Percentiles rank a stretch among this genome's conserved stretches.
These are phyloP conservation scores for Fukomys damarensis DNA, from an alignment of 2,113 vertebrate genomes.

Conservation along the genomic window DNA sequence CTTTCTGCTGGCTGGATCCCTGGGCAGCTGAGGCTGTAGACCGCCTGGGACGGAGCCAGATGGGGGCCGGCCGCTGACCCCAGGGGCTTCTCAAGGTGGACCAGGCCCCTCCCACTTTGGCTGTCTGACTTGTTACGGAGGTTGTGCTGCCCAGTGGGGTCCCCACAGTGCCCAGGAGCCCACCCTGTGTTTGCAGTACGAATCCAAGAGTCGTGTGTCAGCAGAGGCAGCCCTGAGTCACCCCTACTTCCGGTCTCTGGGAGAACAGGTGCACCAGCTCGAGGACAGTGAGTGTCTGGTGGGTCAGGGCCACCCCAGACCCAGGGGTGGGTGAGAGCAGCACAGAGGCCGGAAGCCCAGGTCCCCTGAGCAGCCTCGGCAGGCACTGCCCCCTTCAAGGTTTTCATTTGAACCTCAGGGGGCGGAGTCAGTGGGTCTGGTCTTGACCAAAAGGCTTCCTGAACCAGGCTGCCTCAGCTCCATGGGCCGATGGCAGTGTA, in stretches of 20 bases:
- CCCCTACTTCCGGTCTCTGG: slow-evolving; percentile 93
- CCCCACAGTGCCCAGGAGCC: neutral
- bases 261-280: slow-evolving; percentile 91
- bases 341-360: neutral
- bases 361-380: neutral
- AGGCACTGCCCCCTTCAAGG: too few relatives aligned
- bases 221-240: slow-evolving; percentile 92
- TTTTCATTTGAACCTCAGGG: neutral
- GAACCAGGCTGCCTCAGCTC: neutral
- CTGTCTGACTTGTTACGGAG: neutral
- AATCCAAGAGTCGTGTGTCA: slow-evolving; percentile 90
- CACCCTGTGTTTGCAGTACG: slow-evolving; percentile 88
- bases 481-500: too few relatives aligned
- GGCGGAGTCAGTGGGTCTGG: neutral
- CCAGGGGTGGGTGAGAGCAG: neutral
- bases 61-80: neutral
- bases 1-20: neutral
- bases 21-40: neutral
- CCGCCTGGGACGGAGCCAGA: neutral
- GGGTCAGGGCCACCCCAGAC: neutral
- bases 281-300: slow-evolving; percentile 92
- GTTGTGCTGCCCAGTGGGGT: neutral
- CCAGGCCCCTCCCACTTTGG: neutral
- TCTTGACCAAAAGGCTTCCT: neutral
- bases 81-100: neutral